A percentile compares a stretch with the other conserved stretches of the same genome.
Conservation (phyloP, 2,113 vertebrate genomes). For the Leptosomus discolor region DNA sequence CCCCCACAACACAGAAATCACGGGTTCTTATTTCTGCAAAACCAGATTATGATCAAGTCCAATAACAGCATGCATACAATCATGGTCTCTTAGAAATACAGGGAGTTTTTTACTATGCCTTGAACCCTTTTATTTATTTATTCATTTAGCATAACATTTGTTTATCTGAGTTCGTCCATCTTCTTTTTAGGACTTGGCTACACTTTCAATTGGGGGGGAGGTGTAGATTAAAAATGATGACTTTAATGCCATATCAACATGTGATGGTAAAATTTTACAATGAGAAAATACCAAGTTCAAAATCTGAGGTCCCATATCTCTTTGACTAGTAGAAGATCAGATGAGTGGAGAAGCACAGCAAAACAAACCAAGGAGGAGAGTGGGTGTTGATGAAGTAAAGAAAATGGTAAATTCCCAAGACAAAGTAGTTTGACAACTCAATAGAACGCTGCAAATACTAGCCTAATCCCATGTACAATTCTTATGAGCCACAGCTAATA, state of each 20-base stretch:
- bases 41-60: not conserved
- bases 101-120: accelerated
- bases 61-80: not conserved
- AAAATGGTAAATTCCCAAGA: not conserved
- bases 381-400: not conserved
- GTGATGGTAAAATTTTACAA: not conserved
- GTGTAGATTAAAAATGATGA: not conserved
- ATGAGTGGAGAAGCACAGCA: not conserved
- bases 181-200: not conserved
- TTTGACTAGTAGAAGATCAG: not conserved
- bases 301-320: not conserved
- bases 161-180: not conserved
- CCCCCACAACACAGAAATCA: not conserved
- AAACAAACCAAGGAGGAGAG: not conserved
- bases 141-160: no score
- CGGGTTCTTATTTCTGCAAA: not conserved
- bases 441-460: not conserved
- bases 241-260: not conserved
- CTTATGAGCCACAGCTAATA: not conserved
- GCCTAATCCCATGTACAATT: not conserved
- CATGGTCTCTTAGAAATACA: not conserved
- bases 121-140: not conserved
- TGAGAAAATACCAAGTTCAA: not conserved
- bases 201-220: not conserved
- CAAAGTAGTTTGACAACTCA: not conserved